Percentiles rank a stretch among this genome's conserved stretches.
These are phyloP conservation scores for Lepus timidus DNA, from an alignment of 2,113 vertebrate genomes.

Conservation along the genomic window DNA sequence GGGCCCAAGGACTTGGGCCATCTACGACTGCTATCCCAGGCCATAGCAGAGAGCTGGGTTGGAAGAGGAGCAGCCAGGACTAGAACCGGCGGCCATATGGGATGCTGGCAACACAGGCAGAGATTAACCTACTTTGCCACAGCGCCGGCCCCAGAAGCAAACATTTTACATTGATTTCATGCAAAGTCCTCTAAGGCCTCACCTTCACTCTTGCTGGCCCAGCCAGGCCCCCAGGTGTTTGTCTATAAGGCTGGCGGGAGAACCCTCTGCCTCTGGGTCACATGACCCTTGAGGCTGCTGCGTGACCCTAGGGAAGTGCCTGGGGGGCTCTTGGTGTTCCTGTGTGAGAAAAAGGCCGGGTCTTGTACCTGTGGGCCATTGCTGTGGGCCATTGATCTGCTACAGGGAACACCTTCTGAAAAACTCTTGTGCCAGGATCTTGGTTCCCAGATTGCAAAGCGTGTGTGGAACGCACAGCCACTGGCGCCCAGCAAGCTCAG, in stretches of 20 bases:
- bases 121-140: too few relatives aligned
- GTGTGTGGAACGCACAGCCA: neutral
- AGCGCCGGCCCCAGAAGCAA: neutral
- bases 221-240: neutral
- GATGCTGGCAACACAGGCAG: too few relatives aligned
- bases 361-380: neutral
- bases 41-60: too few relatives aligned
- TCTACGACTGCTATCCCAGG: too few relatives aligned
- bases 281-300: too few relatives aligned
- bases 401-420: neutral
- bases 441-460: neutral
- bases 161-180: neutral
- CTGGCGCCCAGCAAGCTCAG: neutral
- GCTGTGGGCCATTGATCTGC: neutral
- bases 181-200: neutral
- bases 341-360: fast-evolving
- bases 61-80: too few relatives aligned
- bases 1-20: too few relatives aligned
- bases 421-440: neutral
- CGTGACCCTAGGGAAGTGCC: too few relatives aligned
- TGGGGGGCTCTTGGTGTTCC: neutral
- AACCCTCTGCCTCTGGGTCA: too few relatives aligned
- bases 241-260: neutral
- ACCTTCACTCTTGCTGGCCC: neutral
- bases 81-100: too few relatives aligned